Conservation (phyloP, 2,888 invertebrate species). For the Zeuzera pyrina region DNA sequence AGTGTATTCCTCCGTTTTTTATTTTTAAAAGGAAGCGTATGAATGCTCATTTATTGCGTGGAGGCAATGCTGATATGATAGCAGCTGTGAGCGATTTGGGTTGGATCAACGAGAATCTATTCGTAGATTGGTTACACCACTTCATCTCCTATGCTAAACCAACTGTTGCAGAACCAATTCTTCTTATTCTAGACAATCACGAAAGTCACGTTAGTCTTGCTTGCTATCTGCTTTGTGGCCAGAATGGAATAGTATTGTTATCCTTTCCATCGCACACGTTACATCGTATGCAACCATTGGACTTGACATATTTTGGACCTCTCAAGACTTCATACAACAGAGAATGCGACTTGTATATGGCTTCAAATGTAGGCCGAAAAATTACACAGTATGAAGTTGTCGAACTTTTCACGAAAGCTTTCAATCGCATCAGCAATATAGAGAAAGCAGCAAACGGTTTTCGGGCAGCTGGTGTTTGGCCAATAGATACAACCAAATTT, state of each 20-base stretch:
- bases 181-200: constrained; percentile 19
- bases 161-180: constrained; percentile 15
- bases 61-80: constrained; percentile 8
- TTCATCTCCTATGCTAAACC: constrained; percentile 16
- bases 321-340: constrained; percentile 21
- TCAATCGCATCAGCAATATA: constrained; percentile 3
- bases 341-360: constrained; percentile 22
- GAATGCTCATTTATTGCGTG: constrained; percentile 11
- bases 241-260: constrained; percentile 16
- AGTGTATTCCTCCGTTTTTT: constrained; percentile 26
- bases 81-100: constrained; percentile 10
- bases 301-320: constrained; percentile 20
- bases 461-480: constrained; percentile 5
- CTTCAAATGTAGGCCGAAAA: constrained; percentile 6
- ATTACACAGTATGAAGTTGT: constrained; percentile 2
- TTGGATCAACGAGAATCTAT: constrained; percentile 18
- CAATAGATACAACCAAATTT: constrained; percentile 6
- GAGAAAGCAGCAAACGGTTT: constrained; percentile 2
- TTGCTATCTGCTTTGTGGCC: constrained; percentile 13
- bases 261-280: constrained; percentile 25
- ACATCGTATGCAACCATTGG: constrained; percentile 17
- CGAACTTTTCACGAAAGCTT: background rate
- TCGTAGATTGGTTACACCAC: constrained; percentile 17
- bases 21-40: constrained; percentile 23
- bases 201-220: constrained; percentile 17